These are phyloP conservation scores for Benitochromis conjunctus DNA, from an alignment of 2,113 vertebrate genomes.

Conservation along the genomic window DNA sequence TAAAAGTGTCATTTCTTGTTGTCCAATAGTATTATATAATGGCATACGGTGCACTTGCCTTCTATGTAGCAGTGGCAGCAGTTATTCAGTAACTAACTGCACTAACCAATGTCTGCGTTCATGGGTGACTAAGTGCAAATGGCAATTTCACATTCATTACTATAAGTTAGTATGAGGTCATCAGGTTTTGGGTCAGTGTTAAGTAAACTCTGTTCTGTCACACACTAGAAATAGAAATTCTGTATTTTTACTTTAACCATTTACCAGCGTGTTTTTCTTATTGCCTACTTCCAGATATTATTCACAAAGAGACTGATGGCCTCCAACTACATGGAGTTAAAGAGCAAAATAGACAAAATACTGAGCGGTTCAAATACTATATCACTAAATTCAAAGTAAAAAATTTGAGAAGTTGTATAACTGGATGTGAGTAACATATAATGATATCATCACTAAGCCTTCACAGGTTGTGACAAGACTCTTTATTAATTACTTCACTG, in stretches of 20 bases:
- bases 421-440: not conserved
- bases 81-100: not conserved
- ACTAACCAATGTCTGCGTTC: not conserved
- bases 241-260: not conserved
- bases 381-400: not conserved
- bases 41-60: not conserved
- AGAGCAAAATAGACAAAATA: not conserved
- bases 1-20: not conserved
- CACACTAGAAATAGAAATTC: not conserved
- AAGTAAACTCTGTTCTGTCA: not conserved
- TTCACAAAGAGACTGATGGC: not conserved
- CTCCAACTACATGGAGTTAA: not conserved
- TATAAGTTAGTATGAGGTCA: not conserved
- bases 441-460: slow-evolving; percentile 14
- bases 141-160: not conserved
- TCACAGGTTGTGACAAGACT: slow-evolving; percentile 10
- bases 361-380: not conserved
- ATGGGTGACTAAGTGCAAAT: not conserved
- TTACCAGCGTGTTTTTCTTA: not conserved
- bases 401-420: not conserved
- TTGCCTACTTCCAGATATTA: not conserved
- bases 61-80: not conserved
- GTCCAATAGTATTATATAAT: not conserved
- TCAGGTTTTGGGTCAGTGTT: not conserved
- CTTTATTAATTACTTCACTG: slow-evolving; percentile 25